Conservation (phyloP, 2,113 vertebrate genomes). For the Xiphorhynchus elegans region DNA sequence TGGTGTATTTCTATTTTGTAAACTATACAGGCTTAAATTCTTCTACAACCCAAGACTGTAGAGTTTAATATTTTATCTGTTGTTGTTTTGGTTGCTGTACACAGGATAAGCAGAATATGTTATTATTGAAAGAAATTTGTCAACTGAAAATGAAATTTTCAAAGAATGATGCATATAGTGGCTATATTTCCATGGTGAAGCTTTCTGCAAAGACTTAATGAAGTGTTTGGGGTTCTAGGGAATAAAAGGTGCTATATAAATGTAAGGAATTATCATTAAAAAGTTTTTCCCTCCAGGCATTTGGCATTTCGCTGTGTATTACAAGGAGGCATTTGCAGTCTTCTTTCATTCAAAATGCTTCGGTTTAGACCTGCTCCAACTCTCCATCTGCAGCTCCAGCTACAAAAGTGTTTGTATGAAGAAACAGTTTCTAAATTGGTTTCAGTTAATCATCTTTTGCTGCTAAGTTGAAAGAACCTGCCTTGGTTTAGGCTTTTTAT, state of each 20-base stretch:
- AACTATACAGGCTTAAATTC: neutral
- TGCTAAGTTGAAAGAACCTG: slow-evolving; percentile 11
- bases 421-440: slow-evolving; percentile 44
- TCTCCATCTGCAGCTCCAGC: slow-evolving; percentile 23
- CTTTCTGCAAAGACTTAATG: slow-evolving; percentile 46
- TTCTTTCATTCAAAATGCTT: slow-evolving; percentile 46
- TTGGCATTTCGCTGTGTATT: slow-evolving; percentile 44
- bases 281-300: slow-evolving; percentile 59
- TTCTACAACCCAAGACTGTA: neutral
- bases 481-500: slow-evolving; percentile 5
- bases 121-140: neutral
- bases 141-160: neutral
- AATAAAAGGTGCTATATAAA: slow-evolving; percentile 66
- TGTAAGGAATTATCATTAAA: slow-evolving; percentile 65
- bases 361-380: slow-evolving; percentile 17
- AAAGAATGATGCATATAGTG: neutral
- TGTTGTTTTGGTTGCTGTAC: neutral
- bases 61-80: neutral
- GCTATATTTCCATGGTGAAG: slow-evolving; percentile 4
- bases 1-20: neutral
- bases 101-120: neutral
- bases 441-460: slow-evolving; percentile 43
- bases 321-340: slow-evolving; percentile 35
- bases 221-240: slow-evolving; percentile 54
- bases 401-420: slow-evolving; percentile 45